Base-by-base conservation (phyloP, 2,888 invertebrate genomes). In the Abscondita cerata region DNA sequence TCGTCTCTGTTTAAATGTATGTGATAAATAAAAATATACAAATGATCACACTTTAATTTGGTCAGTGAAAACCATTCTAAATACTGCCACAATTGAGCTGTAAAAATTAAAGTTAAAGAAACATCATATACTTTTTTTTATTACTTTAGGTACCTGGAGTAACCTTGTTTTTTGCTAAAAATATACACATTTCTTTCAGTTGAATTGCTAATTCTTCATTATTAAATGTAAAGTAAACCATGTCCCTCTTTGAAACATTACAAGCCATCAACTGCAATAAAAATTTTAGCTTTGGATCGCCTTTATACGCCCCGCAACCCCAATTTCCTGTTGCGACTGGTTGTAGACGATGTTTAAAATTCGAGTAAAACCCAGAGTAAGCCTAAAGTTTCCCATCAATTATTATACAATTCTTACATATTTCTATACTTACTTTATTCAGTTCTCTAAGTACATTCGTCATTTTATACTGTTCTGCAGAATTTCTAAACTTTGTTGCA, bases 301-400 rank as follows among this genome's bases (percentile, higher is more conserved):
- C 95, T 1, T 88, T 85, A 79, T 92, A 95, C 0, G 92, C 95
- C 0, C 95, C 95, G 81, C 95, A 95, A 2, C 97, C 96, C 96
- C 96, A 97, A 82, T 96, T 96, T 6, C 96, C 96, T 0, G 95
- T 93, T 1, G 95, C 95, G 0, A 96, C 86, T 0, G 89, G 86
- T 0, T 86, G 85, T 65, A 84, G 80, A 47, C 72, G 73, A 76
- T 81, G 25, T 80, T 81, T 64, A 77, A 73, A 40, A 77, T 72
- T 9, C 60, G 80, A 54, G 78, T 79, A 83, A 70, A 91, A 89
- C 0, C 92, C 92, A 1, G 87, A 85, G 81, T 87, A 91, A 0
- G 91, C 91, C 88, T 40, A 15, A 15, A 40, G 36, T 9, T 3
- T 36, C 4, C 11, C 3, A n/a, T 9, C 36, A 36, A n/a, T 25